Conservation (phyloP, 1,140 invertebrate species). For the Cotesia typhae region DNA sequence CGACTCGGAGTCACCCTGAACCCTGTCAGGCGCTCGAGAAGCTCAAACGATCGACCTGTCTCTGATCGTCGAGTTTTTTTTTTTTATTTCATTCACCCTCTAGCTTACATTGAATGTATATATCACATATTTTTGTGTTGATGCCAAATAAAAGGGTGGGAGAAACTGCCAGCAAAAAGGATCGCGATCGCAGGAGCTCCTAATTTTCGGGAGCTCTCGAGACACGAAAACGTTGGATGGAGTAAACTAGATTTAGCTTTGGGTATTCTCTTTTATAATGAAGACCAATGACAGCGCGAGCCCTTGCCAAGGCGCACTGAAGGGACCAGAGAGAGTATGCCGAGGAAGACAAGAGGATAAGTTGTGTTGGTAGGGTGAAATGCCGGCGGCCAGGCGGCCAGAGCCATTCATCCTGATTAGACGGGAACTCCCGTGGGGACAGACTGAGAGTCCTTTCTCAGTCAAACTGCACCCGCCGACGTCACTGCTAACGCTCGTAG, state of each 20-base stretch:
- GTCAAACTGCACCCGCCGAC: neutral
- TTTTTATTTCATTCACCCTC: neutral
- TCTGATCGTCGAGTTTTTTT: constrained; percentile 2
- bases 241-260: constrained; percentile 51
- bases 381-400: constrained; percentile 44
- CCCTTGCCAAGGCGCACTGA: neutral
- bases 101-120: neutral
- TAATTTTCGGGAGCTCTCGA: constrained; percentile 35
- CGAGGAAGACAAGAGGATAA: constrained; percentile 30
- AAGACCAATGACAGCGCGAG: constrained; percentile 54
- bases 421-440: constrained; percentile 53
- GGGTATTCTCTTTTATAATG: constrained; percentile 54
- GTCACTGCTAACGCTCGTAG: neutral
- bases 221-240: constrained; percentile 36
- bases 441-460: neutral
- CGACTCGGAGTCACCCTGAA: neutral
- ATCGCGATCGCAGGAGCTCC: constrained; percentile 12
- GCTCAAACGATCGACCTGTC: constrained; percentile 8
- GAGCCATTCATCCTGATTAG: constrained; percentile 59
- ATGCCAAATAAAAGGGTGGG: neutral
- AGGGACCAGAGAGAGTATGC: neutral
- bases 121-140: neutral
- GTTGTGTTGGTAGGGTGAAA: constrained; percentile 50
- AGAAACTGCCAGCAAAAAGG: neutral
- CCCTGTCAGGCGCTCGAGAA: constrained; percentile 6